A percentile compares a stretch with the other conserved stretches of the same genome.
Conservation (phyloP, 2,113 vertebrate species). For the Passer domesticus region DNA sequence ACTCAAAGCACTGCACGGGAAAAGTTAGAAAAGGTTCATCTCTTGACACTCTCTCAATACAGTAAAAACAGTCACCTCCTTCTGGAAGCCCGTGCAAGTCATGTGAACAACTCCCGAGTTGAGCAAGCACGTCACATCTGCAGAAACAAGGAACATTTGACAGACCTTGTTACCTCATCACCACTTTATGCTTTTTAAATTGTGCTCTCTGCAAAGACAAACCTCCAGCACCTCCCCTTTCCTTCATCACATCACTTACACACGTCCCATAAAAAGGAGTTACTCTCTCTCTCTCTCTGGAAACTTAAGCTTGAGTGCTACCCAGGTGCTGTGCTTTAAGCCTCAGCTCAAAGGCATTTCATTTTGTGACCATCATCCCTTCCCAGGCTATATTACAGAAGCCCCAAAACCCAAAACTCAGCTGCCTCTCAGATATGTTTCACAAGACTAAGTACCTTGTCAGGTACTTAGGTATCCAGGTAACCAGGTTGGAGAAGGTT, state of each 20-base stretch:
- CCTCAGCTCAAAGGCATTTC: neutral
- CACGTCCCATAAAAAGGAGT: neutral
- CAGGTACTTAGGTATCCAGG: neutral
- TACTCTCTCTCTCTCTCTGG: neutral
- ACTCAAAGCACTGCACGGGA: neutral
- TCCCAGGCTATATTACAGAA: neutral
- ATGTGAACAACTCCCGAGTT: conserved; percentile 88
- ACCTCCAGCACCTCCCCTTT: neutral
- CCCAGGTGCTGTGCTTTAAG: neutral
- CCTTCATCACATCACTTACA: neutral
- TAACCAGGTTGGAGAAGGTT: neutral
- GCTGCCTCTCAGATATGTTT: neutral
- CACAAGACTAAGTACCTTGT: neutral
- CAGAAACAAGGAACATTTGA: neutral
- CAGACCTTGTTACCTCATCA: neutral
- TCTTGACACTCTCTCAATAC: neutral
- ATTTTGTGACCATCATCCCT: neutral
- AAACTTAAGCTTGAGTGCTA: neutral
- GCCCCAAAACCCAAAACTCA: neutral
- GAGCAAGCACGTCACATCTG: conserved; percentile 91
- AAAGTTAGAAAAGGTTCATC: neutral
- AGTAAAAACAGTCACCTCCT: conserved; percentile 79
- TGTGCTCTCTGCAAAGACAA: neutral
- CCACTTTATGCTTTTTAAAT: neutral
- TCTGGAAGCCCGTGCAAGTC: conserved; percentile 93